Evolutionary conservation across 2,888 invertebrate genomes (phyloP).

Genomic region (Hydropsyche betteni): DNA sequence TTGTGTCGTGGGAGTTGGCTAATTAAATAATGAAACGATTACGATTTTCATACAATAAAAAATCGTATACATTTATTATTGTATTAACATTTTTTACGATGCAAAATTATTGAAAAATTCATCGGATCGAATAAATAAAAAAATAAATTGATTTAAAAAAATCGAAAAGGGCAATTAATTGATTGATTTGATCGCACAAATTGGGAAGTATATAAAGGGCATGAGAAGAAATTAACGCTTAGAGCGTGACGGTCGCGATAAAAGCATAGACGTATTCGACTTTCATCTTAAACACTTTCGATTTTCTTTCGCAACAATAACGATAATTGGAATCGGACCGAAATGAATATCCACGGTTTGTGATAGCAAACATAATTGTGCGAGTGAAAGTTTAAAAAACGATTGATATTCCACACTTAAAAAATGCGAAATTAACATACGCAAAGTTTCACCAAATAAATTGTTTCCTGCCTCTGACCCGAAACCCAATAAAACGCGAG

Average conservation of each 20-base stretch:
- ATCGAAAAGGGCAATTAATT: not conserved
- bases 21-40: not conserved
- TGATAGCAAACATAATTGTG: too few species aligned
- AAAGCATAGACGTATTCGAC: not conserved
- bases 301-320: too few species aligned
- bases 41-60: not conserved
- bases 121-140: too few species aligned
- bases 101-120: too few species aligned
- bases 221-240: not conserved
- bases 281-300: too few species aligned
- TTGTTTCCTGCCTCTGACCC: constrained; percentile 9
- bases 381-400: too few species aligned
- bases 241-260: not conserved
- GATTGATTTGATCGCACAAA: not conserved
- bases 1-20: not conserved
- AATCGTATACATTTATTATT: too few species aligned
- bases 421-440: not conserved
- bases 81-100: too few species aligned
- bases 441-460: not conserved
- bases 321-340: too few species aligned
- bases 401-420: too few species aligned
- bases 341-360: too few species aligned
- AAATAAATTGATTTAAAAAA: too few species aligned
- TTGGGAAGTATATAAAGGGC: constrained; percentile 9
- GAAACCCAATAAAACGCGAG: not conserved